These are phyloP conservation scores for Chaenodraco wilsoni DNA, from an alignment of 2,797 vertebrate species.

Conservation along the genomic window DNA sequence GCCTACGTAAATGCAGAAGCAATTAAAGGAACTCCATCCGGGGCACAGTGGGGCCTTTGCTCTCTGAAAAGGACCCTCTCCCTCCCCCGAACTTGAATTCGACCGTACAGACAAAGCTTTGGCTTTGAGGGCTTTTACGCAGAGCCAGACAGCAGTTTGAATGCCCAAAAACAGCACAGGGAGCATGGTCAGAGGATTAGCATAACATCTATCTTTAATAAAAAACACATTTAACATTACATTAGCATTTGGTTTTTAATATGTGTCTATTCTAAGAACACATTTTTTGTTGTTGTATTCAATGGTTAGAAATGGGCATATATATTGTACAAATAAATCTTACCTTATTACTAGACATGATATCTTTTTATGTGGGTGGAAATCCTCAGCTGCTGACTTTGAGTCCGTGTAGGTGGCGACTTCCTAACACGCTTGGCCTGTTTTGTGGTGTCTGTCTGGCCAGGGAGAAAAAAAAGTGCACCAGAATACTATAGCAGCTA, in stretches of 20 bases:
- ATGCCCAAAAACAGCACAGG: constrained; percentile 42
- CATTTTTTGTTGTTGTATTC: not conserved
- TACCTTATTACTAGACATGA: constrained; percentile 57
- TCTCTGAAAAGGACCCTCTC: constrained; percentile 66
- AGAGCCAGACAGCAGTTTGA: constrained; percentile 42
- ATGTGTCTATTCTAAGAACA: not conserved
- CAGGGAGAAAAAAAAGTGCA: constrained; percentile 76
- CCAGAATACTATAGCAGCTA: constrained; percentile 91
- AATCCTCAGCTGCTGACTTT: constrained; percentile 70
- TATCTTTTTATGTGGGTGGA: constrained; percentile 36
- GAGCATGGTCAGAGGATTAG: constrained; percentile 5
- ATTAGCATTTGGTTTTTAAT: not conserved
- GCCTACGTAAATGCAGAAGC: constrained; percentile 66
- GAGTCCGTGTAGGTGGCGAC: constrained; percentile 84
- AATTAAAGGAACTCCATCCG: constrained; percentile 79
- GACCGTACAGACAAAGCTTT: constrained; percentile 82
- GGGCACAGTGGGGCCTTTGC: constrained; percentile 69
- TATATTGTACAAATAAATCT: constrained; percentile 34
- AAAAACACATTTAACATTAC: constrained; percentile 29
- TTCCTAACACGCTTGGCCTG: constrained; percentile 82
- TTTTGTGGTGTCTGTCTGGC: constrained; percentile 87
- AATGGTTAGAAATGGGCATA: not conserved
- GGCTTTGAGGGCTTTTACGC: constrained; percentile 74
- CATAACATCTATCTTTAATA: constrained; percentile 13
- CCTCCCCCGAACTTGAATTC: constrained; percentile 88